Percentiles rank a stretch among this genome's conserved stretches.
Conservation (phyloP, 2,888 invertebrate genomes). For the Chloroclysta siterata region DNA sequence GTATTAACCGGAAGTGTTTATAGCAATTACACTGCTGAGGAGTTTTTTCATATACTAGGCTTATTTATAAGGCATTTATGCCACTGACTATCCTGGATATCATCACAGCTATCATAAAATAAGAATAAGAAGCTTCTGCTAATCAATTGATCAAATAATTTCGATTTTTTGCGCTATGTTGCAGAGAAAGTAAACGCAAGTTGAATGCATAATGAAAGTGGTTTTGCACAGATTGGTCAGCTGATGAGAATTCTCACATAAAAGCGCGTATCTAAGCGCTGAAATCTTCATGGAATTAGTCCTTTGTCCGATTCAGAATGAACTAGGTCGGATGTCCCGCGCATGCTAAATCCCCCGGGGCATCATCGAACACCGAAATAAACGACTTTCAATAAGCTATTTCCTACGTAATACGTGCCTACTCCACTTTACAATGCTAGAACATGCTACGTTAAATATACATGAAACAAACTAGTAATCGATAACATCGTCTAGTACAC, state of each 20-base stretch:
- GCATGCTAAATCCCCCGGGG: constrained; percentile 9
- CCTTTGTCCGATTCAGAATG: constrained; percentile 40
- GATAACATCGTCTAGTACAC: constrained; percentile 61
- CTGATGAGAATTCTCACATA: constrained; percentile 15
- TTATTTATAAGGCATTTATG: no score
- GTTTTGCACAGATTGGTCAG: constrained; percentile 10
- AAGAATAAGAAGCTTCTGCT: neutral
- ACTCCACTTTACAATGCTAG: neutral
- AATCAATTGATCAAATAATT: constrained; percentile 12
- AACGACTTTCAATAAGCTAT: neutral
- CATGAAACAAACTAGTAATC: constrained; percentile 60
- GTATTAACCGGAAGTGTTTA: no score
- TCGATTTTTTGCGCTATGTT: constrained; percentile 22
- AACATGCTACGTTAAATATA: constrained; percentile 19
- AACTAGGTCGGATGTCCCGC: constrained; percentile 55
- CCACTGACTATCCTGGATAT: no score
- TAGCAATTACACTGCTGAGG: no score
- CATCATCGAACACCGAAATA: neutral
- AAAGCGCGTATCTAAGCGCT: constrained; percentile 5
- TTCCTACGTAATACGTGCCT: neutral
- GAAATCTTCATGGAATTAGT: constrained; percentile 17
- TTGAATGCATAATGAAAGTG: constrained; percentile 36
- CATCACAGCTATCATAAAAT: no score
- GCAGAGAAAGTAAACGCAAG: constrained; percentile 38
- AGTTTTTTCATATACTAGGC: no score